Conservation (phyloP, 2,797 vertebrate species). For the Nothura maculosa region DNA sequence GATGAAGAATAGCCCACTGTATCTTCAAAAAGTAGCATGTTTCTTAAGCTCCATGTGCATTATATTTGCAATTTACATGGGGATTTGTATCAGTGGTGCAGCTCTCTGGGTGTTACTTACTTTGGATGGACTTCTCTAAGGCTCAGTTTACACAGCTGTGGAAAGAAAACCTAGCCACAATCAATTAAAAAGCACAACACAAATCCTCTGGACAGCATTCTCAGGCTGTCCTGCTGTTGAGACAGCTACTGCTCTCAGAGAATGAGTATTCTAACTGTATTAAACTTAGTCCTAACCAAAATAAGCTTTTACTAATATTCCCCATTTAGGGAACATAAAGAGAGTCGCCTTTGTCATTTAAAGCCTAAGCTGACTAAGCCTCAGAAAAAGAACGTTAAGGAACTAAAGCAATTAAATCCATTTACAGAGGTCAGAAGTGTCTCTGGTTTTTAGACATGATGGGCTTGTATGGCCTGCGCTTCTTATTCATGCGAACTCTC, state of each 20-base stretch:
- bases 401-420: conserved; percentile 68
- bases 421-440: conserved; percentile 67
- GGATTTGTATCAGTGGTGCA: conserved; percentile 61
- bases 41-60: conserved; percentile 40
- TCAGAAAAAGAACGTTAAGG: conserved; percentile 59
- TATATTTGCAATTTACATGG: conserved; percentile 77
- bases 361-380: conserved; percentile 66
- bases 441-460: conserved; percentile 15
- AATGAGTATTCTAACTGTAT: conserved; percentile 49
- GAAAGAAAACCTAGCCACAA: conserved; percentile 64
- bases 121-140: conserved; percentile 63
- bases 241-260: conserved; percentile 19
- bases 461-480: background rate
- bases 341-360: conserved; percentile 70
- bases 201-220: conserved; percentile 59
- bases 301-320: conserved; percentile 76
- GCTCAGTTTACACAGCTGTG: conserved; percentile 82
- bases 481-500: conserved; percentile 14
- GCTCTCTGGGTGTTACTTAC: conserved; percentile 57
- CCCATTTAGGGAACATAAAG: conserved; percentile 67
- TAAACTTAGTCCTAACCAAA: conserved; percentile 66
- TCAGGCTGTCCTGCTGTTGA: conserved; percentile 59
- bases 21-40: conserved; percentile 57
- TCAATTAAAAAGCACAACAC: conserved; percentile 60
- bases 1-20: conserved; percentile 62